Base-by-base conservation (phyloP, 2,113 vertebrate species). In the Cervus canadensis region DNA sequence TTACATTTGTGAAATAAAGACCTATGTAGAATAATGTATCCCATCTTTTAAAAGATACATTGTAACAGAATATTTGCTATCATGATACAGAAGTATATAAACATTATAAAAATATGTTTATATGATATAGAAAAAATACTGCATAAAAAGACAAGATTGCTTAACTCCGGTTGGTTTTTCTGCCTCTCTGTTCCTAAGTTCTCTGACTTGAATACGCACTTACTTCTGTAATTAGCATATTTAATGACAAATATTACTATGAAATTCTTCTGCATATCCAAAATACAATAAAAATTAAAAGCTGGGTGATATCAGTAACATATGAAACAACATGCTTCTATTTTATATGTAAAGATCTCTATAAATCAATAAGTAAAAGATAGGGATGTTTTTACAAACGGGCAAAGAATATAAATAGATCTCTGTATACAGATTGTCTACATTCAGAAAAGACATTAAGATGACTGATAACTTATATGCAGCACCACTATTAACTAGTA, bases 371-470 rank as follows among this genome's bases (percentile, higher is more conserved):
- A 59, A 85, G 26, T 52, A 57, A 67, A 71, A 97, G n/a, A 56
- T 33, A 74, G n/a, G 25, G 26, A 52, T 60, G 28, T 56, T 95
- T 92, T 62, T 11, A 71, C 50, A 96, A 60, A 30, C 36, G 5
- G 50, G 54, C 2, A 91, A 78, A 95, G 43, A 62, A 92, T 36
- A 71, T 67, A 89, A 89, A 81, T 59, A 95, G 36, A 28, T 54
- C 12, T 83, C 81, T 2, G 33, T 76, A 92, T 87, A 81, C 33
- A 93, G n/a, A 28, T 12, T 16, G 43, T n/a, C 40, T 74, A 50
- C 28, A 87, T 62, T 97, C 86, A 97, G 57, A 90, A 89, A 92
- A 87, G 23, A 93, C 2, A 96, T 60, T 54, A 50, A 84, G 11
- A 28, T 93, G 64, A 91, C 2, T 36, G 48, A 86, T 82, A 36